These are phyloP conservation scores for Manacus vitellinus DNA, from an alignment of 2,113 vertebrate species.

Conservation along the genomic window DNA sequence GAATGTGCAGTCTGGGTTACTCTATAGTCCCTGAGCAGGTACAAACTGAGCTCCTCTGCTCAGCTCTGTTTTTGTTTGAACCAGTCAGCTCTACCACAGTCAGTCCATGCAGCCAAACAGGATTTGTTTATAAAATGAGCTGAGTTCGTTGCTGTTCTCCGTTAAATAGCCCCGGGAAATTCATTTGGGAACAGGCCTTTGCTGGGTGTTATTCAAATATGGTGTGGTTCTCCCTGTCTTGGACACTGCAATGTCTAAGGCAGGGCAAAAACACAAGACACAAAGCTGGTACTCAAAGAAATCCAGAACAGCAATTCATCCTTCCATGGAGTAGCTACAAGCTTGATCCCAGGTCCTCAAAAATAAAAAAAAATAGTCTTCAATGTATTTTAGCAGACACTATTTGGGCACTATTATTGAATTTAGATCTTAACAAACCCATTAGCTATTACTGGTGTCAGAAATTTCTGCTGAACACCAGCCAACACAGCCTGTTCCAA, in stretches of 20 bases:
- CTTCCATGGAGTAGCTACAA: not conserved
- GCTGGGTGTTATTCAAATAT: not conserved
- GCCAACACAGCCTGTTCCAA: not conserved
- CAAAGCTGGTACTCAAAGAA: not conserved
- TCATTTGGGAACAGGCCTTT: not conserved
- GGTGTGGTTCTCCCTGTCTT: not conserved
- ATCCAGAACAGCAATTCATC: not conserved
- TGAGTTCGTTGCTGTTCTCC: not conserved
- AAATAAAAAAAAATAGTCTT: not conserved
- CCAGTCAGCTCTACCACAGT: not conserved
- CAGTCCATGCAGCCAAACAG: accelerated
- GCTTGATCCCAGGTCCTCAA: not conserved
- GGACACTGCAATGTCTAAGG: not conserved
- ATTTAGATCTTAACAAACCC: not conserved
- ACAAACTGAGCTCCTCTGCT: not conserved
- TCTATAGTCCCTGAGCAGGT: not conserved
- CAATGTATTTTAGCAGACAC: not conserved
- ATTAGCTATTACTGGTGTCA: not conserved
- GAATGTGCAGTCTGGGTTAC: not conserved
- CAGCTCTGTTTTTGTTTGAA: not conserved
- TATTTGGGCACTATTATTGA: not conserved
- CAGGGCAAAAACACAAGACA: not conserved
- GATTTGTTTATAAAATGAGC: not conserved
- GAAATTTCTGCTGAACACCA: not conserved
- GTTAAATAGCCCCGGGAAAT: not conserved